Evolutionary conservation across 2,113 vertebrate species (phyloP), one percentile per base, ranked within the genome.

Genomic region (Mellivora capensis): DNA sequence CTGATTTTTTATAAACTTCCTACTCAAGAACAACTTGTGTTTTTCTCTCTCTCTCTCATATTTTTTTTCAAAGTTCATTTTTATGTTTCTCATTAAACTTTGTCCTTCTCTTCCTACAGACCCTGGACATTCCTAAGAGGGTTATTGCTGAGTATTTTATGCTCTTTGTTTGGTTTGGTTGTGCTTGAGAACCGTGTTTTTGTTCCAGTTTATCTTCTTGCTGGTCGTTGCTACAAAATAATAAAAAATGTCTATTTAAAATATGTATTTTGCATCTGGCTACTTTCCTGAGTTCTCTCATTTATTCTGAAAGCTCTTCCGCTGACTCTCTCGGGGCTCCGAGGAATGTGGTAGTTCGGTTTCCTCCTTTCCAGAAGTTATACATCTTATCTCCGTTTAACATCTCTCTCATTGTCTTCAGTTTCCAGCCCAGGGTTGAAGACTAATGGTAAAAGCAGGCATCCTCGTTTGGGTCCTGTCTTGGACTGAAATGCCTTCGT

Each of bases 371-470:
- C 93, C 94, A 96, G 83, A 96, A 96, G 54, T 64, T 57, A 80
- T 87, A n/a, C 93, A 34, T 96, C 96, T 90, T 13, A 42, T 94
- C 97, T 98, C 98, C 96, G 79, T 20, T 15, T 2, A 8, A 12
- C 97, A 29, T 79, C 93, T 76, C 8, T 47, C 4, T 6, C 91
- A 97, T 96, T 97, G 97, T 97, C 92, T 77, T 52, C 3, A 1
- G 31, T 76, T 90, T 77, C 94, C 96, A 96, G 95, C 10, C 59
- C 76, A 29, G 71, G 61, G n/a, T 62, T 2, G 21, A 3, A 27
- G 62, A 4, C 44, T 97, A 37, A 97, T 97, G 98, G 95, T 3
- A 77, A 97, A 97, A 97, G 95, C 98, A 97, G 98, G 93, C 90
- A 1, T 83, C 96, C 94, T 59, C 12, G 25, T 4, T 14, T 1